Evolutionary conservation across 2,888 invertebrate species (phyloP), one percentile per base, ranked within the genome.

Genomic region (Xestia xanthographa): DNA sequence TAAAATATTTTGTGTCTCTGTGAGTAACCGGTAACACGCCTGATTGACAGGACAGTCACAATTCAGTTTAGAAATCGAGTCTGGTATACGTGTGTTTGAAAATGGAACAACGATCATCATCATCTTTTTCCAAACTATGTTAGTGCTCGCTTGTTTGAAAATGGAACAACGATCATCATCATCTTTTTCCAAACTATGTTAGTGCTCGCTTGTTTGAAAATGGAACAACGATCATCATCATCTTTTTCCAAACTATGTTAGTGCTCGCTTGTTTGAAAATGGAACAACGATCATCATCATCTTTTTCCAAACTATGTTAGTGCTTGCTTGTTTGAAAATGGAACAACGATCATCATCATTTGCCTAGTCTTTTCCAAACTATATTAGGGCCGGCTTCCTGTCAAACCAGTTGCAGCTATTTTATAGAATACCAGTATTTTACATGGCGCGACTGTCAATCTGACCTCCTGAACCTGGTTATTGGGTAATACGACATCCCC

Each of bases 291-390:
- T 60, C 11, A 29, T 29, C 6, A 17, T 26, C 9, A 56, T 29
- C 20, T 20, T 22, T 60, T 20, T 9, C 5, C 5, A 17, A 29
- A 58, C 29, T 14, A 29, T 8, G 14, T 56, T 29, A 9, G 17
- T 9, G 29, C 4, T n/a, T n/a, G n/a, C n/a, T n/a, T 50, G 6
- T 75, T 75, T 76, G 26, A 76, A 75, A 75, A 76, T 75, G 8
- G 22, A 76, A 75, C 26, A 1, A 60, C 20, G 9, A 60, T 60
- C 11, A 29, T 29, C 6, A 17, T 26, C 9, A 56, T 29, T 9
- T 20, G 34, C 22, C 5, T 22, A 12, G 0, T 12, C 5, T 22
- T 60, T 20, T 9, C 5, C 5, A 17, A 29, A 58, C 29, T 14
- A 29, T 8, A 6, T 56, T 29, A 9, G 17, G 20, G 29, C 4